Evolutionary conservation across 2,797 vertebrate genomes (phyloP).

Genomic region (Lepilemur ruficaudatus): DNA sequence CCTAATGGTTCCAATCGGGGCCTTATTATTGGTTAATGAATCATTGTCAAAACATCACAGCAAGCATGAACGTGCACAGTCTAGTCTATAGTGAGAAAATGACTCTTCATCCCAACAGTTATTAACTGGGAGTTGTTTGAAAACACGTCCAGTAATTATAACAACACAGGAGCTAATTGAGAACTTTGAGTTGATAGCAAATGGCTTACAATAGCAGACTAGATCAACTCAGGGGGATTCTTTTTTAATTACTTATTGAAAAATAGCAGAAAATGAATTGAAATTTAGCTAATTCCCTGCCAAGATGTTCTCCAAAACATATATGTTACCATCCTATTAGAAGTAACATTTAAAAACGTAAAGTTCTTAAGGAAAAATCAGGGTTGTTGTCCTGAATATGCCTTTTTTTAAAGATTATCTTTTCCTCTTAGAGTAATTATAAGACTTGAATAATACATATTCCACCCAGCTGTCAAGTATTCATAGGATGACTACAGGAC

Average conservation of each 20-base stretch:
- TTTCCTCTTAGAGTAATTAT: neutral
- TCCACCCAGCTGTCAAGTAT: neutral
- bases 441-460: neutral
- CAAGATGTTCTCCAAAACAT: conserved; percentile 28
- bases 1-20: conserved; percentile 43
- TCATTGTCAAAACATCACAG: conserved; percentile 67
- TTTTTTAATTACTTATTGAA: conserved; percentile 77
- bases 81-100: conserved; percentile 66
- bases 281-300: conserved; percentile 41
- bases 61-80: conserved; percentile 34
- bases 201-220: conserved; percentile 76
- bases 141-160: conserved; percentile 78
- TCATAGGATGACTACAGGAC: neutral
- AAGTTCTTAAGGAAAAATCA: conserved; percentile 30
- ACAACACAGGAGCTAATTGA: conserved; percentile 79
- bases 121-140: conserved; percentile 79
- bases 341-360: conserved; percentile 3
- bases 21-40: conserved; percentile 67
- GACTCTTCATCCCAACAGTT: conserved; percentile 74
- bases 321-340: neutral
- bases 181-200: conserved; percentile 79
- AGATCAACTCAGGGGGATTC: conserved; percentile 72
- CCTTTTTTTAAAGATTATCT: neutral
- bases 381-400: neutral
- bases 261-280: conserved; percentile 62